Conservation (phyloP, 2,888 invertebrate genomes). For the Hydrotaea diabolus region DNA sequence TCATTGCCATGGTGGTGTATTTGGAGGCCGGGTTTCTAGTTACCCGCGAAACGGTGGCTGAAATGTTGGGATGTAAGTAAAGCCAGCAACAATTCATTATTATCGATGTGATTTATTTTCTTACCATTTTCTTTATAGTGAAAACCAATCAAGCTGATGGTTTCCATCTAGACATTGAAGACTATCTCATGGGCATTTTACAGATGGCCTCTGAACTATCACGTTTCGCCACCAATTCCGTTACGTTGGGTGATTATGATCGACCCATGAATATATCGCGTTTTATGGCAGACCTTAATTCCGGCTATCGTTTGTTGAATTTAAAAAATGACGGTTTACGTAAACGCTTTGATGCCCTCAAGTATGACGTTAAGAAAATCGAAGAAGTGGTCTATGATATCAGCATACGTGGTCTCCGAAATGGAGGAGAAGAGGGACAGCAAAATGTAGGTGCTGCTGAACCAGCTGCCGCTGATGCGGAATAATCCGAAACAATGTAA, state of each 20-base stretch:
- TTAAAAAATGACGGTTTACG: constrained; percentile 94
- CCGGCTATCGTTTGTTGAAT: constrained; percentile 93
- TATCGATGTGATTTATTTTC: background rate
- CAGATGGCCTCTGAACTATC: constrained; percentile 92
- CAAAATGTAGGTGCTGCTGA: constrained; percentile 29
- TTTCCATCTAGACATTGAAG: constrained; percentile 94
- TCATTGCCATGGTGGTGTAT: constrained; percentile 89
- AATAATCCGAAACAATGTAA: background rate
- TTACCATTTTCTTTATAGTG: constrained; percentile 82
- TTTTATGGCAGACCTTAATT: constrained; percentile 93
- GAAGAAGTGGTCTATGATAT: constrained; percentile 94
- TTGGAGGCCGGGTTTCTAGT: constrained; percentile 89
- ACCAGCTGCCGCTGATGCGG: constrained; percentile 9
- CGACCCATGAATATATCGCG: constrained; percentile 91
- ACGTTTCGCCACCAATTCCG: constrained; percentile 91
- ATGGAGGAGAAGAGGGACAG: constrained; percentile 35
- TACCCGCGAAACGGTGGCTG: constrained; percentile 87
- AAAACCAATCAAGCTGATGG: constrained; percentile 85
- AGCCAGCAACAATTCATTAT: background rate
- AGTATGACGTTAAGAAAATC: constrained; percentile 96
- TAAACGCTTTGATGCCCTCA: constrained; percentile 92
- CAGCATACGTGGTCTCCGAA: constrained; percentile 87
- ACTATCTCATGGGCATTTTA: constrained; percentile 92
- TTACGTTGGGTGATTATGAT: constrained; percentile 91
- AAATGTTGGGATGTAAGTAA: constrained; percentile 88